phyloP scores from a whole-genome alignment of 2,113 vertebrate species.

The Tupaia chinensis region DNA sequence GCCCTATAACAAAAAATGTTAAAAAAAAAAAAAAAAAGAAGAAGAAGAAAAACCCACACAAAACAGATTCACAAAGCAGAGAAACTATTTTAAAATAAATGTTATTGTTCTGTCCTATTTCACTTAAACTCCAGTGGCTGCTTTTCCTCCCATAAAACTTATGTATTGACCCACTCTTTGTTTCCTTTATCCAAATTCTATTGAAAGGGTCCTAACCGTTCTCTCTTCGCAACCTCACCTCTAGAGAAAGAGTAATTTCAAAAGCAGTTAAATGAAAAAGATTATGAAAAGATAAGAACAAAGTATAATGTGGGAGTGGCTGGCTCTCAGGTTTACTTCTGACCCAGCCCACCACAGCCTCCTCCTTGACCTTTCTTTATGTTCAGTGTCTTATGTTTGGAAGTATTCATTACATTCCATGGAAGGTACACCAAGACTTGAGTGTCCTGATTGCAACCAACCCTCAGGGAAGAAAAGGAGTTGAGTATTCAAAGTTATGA shows the following conservation, averaged over 20 bases:
- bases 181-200: background rate
- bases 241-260: background rate
- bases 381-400: background rate
- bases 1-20: too few species aligned
- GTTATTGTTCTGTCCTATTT: background rate
- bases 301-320: too few species aligned
- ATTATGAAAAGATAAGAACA: background rate
- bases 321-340: too few species aligned
- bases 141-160: background rate
- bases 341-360: too few species aligned
- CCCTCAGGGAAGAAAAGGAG: background rate
- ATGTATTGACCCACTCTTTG: background rate
- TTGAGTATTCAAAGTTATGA: background rate
- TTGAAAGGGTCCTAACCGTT: background rate
- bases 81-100: background rate
- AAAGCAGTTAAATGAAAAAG: background rate
- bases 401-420: rapidly evolving
- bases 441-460: background rate
- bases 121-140: background rate
- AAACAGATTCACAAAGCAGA: background rate
- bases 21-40: too few species aligned
- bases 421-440: background rate
- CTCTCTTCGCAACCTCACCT: background rate
- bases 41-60: too few species aligned
- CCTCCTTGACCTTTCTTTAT: background rate